A percentile compares a stretch with the other conserved stretches of the same genome.
Evolutionary conservation across 2,113 vertebrate genomes (phyloP).

Genomic region (Rynchops niger): DNA sequence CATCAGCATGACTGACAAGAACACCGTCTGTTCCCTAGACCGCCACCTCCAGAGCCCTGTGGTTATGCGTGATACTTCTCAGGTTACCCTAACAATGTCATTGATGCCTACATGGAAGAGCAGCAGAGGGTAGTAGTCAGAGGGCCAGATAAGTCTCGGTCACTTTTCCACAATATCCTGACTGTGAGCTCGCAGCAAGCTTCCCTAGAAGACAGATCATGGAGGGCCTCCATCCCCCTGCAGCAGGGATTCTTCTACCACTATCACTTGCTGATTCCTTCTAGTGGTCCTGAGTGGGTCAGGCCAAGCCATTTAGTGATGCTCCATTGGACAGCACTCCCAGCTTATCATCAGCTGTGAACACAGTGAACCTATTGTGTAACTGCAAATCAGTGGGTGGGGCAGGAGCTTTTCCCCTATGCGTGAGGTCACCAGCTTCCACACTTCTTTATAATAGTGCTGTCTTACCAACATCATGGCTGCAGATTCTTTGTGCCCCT

Average conservation of each 20-base stretch:
- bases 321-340: neutral
- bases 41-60: neutral
- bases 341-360: neutral
- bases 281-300: neutral
- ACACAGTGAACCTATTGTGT: neutral
- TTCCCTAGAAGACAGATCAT: neutral
- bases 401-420: neutral
- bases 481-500: neutral
- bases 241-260: neutral
- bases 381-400: neutral
- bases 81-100: neutral
- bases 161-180: neutral
- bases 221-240: neutral
- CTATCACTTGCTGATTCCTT: neutral
- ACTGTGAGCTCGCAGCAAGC: neutral
- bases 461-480: neutral
- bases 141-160: neutral
- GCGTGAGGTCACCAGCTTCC: neutral
- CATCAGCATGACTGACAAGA: neutral
- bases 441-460: neutral
- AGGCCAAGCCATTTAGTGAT: neutral
- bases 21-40: neutral
- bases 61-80: neutral
- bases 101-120: neutral
- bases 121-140: neutral